A percentile compares a stretch with the other conserved stretches of the same genome.
phyloP scores from a whole-genome alignment of 2,797 vertebrate species.

The Enteromius viviparus region DNA sequence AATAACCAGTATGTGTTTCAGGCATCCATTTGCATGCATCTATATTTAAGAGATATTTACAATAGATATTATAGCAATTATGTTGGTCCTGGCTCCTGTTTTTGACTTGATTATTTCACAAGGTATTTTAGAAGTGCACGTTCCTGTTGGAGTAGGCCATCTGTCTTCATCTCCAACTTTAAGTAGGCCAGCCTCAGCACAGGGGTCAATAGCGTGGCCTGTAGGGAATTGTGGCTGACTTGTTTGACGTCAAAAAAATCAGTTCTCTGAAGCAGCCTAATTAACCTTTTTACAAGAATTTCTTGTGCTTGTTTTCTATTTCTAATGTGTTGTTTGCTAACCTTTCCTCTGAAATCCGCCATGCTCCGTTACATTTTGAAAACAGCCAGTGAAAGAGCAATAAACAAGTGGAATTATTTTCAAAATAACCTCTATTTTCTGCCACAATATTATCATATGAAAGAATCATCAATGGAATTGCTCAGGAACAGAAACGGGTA shows the following conservation, averaged over 20 bases:
- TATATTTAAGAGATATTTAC: constrained; percentile 8
- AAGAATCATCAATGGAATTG: constrained; percentile 1
- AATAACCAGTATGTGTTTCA: not conserved
- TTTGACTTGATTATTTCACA: not conserved
- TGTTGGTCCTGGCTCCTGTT: not conserved
- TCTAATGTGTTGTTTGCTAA: constrained; percentile 38
- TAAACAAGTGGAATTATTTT: constrained; percentile 29
- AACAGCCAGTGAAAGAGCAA: not conserved
- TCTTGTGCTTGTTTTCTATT: constrained; percentile 28
- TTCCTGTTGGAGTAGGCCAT: not conserved
- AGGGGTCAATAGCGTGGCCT: constrained; percentile 33
- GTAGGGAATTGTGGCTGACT: constrained; percentile 35
- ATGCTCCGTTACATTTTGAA: constrained; percentile 10
- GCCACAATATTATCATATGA: constrained; percentile 36
- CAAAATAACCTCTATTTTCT: constrained; percentile 23
- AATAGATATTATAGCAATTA: not conserved
- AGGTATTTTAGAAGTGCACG: constrained; percentile 11
- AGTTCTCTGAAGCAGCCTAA: constrained; percentile 39
- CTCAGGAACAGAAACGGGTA: not conserved
- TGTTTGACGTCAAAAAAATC: constrained; percentile 39
- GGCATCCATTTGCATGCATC: not conserved
- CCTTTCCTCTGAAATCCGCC: constrained; percentile 11
- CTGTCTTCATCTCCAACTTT: constrained; percentile 28
- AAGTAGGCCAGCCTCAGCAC: constrained; percentile 34
- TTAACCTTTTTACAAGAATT: constrained; percentile 50